phyloP scores from a whole-genome alignment of 2,797 vertebrate genomes.

The Pantherophis vulpinus region DNA sequence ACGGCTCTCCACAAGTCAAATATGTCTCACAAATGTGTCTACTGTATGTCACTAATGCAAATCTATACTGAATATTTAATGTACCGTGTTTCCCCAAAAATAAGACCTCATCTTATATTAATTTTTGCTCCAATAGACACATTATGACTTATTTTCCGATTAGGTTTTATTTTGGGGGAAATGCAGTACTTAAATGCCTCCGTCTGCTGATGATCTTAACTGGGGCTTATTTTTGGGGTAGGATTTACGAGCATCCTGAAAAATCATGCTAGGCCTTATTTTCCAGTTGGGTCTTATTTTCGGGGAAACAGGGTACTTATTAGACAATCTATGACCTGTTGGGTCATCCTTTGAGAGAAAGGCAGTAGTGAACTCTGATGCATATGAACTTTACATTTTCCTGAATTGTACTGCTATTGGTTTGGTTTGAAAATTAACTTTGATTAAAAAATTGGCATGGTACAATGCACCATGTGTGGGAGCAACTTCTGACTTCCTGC shows the following conservation, averaged over 20 bases:
- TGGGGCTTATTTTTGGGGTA: no score
- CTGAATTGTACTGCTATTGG: background rate
- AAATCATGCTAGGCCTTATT: no score
- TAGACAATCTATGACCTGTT: background rate
- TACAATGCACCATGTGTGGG: background rate
- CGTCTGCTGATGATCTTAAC: no score
- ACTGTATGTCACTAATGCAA: background rate
- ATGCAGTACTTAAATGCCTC: no score
- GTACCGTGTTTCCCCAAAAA: no score
- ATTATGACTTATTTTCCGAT: no score
- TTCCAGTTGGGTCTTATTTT: no score
- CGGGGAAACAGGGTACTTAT: background rate
- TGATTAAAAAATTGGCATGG: background rate
- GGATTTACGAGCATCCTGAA: no score
- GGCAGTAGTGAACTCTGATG: background rate
- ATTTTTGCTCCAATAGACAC: no score
- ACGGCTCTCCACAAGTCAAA: background rate
- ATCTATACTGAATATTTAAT: background rate
- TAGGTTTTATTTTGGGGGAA: no score
- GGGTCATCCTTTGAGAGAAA: background rate
- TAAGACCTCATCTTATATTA: no score
- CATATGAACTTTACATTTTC: background rate
- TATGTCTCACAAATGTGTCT: background rate
- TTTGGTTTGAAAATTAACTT: background rate
- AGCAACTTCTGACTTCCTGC: background rate